These are phyloP conservation scores for Meteorus sp. DNA, from an alignment of 1,140 invertebrate species.

Conservation along the genomic window DNA sequence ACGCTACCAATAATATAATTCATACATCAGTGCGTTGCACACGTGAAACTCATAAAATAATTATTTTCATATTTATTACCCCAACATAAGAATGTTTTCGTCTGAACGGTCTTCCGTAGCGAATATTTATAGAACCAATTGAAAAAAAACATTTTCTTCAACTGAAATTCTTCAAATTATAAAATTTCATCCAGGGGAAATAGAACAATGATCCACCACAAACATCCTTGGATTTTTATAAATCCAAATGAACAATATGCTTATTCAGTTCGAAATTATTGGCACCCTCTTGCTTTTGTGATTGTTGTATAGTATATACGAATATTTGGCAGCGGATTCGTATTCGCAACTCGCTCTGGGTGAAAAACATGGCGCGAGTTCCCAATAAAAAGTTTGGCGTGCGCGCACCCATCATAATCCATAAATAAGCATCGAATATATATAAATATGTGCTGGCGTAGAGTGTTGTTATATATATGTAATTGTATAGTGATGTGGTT, in stretches of 20 bases:
- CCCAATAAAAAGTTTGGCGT: slow-evolving; percentile 37
- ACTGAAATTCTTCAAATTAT: background rate
- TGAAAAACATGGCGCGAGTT: slow-evolving; percentile 10
- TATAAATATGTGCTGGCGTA: slow-evolving; percentile 20
- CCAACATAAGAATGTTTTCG: too few relatives aligned
- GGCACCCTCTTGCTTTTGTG: slow-evolving; percentile 8
- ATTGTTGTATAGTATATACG: background rate
- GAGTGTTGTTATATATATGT: slow-evolving; percentile 17
- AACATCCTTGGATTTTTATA: background rate
- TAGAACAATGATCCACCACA: background rate
- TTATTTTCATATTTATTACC: too few relatives aligned
- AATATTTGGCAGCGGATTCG: slow-evolving; percentile 30
- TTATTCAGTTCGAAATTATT: slow-evolving; percentile 13
- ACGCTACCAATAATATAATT: too few relatives aligned
- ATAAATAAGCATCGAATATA: slow-evolving; percentile 43
- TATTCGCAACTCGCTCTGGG: background rate
- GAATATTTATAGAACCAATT: too few relatives aligned
- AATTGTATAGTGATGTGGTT: background rate
- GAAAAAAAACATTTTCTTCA: background rate
- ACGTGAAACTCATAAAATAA: too few relatives aligned
- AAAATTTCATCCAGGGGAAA: background rate
- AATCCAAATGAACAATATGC: background rate
- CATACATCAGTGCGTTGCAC: too few relatives aligned
- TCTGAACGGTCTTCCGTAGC: too few relatives aligned
- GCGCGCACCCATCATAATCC: slow-evolving; percentile 41